Conservation (phyloP, 1,140 invertebrate genomes). For the Psilanteris sp. region DNA sequence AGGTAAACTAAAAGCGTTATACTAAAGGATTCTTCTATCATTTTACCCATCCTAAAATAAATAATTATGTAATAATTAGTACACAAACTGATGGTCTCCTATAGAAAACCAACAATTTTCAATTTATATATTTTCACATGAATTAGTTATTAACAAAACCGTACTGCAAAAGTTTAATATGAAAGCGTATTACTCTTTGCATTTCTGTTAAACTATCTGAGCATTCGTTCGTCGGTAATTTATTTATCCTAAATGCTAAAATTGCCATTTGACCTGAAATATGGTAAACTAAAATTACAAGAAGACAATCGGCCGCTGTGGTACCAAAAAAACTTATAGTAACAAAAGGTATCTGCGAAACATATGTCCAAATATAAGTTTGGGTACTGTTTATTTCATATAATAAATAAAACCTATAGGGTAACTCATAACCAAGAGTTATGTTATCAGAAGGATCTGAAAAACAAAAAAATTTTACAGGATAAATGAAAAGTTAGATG, state of each 20-base stretch:
- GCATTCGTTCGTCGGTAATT: slow-evolving; percentile 43
- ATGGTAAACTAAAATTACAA: slow-evolving; percentile 71
- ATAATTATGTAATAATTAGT: no score
- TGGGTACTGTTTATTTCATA: slow-evolving; percentile 59
- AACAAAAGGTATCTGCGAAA: slow-evolving; percentile 64
- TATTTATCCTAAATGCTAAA: slow-evolving; percentile 65
- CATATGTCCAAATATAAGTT: slow-evolving; percentile 64
- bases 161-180: slow-evolving; percentile 68
- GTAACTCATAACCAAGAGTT: slow-evolving; percentile 59
- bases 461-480: no score
- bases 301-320: slow-evolving; percentile 64
- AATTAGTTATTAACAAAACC: no score
- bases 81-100: no score
- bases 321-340: slow-evolving; percentile 64
- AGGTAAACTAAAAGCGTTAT: slow-evolving; percentile 67
- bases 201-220: slow-evolving; percentile 47
- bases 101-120: no score
- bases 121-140: no score
- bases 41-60: slow-evolving; percentile 69
- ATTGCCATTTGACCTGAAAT: slow-evolving; percentile 71
- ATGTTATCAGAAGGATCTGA: slow-evolving; percentile 35
- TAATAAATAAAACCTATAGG: slow-evolving; percentile 66
- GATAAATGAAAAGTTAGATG: no score
- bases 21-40: slow-evolving; percentile 65
- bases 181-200: slow-evolving; percentile 54